Percentiles rank a stretch among this genome's conserved stretches.
phyloP scores from a whole-genome alignment of 2,113 vertebrate species.

The Alouatta palliata region DNA sequence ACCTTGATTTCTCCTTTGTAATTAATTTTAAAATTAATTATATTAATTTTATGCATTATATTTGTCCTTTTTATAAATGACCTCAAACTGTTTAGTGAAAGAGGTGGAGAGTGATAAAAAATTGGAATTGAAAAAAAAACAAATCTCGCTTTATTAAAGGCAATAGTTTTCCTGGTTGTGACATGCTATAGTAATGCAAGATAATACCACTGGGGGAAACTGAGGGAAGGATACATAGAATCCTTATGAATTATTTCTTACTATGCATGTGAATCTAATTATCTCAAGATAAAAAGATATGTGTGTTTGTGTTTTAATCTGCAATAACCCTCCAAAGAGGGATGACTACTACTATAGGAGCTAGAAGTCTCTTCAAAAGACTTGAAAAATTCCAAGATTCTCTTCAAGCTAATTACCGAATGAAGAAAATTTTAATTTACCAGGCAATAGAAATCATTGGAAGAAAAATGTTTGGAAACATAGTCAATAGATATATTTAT shows the following conservation, averaged over 20 bases:
- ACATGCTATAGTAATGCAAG: background rate
- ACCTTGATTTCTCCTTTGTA: background rate
- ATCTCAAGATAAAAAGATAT: background rate
- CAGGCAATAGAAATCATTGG: background rate
- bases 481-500: background rate
- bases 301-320: background rate
- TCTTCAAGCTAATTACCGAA: background rate
- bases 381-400: slow-evolving; percentile 2
- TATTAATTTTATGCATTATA: background rate
- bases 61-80: background rate
- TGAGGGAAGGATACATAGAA: background rate
- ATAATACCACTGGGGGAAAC: background rate
- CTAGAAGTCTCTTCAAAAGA: background rate
- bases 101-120: background rate
- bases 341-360: background rate
- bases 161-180: background rate
- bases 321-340: background rate
- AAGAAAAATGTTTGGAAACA: background rate
- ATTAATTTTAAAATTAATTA: slow-evolving; percentile 50
- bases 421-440: background rate
- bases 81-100: background rate
- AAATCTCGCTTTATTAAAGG: background rate
- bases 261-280: background rate
- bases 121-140: background rate
- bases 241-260: background rate